Base-by-base conservation (phyloP, 2,113 vertebrate species). In the Cebus imitator region DNA sequence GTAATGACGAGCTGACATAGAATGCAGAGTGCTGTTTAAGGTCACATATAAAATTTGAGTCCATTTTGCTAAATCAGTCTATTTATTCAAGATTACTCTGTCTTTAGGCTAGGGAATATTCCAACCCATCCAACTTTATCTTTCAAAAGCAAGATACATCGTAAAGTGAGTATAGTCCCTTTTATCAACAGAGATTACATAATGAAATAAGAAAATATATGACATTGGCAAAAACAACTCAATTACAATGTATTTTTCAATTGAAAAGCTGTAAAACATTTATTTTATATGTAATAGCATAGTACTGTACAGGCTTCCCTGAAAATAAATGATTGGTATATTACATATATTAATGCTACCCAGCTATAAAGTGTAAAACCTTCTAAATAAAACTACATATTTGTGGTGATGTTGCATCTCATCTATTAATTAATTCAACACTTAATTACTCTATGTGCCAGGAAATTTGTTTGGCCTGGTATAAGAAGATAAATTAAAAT, bases 61-160 rank as follows among this genome's bases (percentile, higher is more conserved):
- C 64, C 70, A 96, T 96, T 97, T 97, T 96, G 75, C 76, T 90
- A 96, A 93, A 90, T 95, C 75, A 96, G 64, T 55, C 96, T 90
- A 32, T 43, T 43, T 43, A 43, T 83, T 89, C 55, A 97, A 97
- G 90, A 95, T 97, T 97, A 97, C 64, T 83, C 20, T 97, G 27
- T 76, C 75, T 95, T 95, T 81, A 84, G 64, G 93, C 35, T 25
- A 93, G 35, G 40, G 64, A 73, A 17, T 80, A 92, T 93, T 97
- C 43, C 27, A 66, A 80, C 12, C 23, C 72, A 70, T 66, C 90
- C 80, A 89, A 89, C 21, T 96, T 95, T 90, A 78, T 75, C 25
- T 90, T 85, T 81, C 37, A 95, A 97, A 97, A 78, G 32, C 83
- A 91, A 96, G 64, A 25, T 8, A 92, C 23, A 79, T 23, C 81